These are phyloP conservation scores for Hemicrepidius hirtus DNA, from an alignment of 2,888 invertebrate species.

Conservation along the genomic window DNA sequence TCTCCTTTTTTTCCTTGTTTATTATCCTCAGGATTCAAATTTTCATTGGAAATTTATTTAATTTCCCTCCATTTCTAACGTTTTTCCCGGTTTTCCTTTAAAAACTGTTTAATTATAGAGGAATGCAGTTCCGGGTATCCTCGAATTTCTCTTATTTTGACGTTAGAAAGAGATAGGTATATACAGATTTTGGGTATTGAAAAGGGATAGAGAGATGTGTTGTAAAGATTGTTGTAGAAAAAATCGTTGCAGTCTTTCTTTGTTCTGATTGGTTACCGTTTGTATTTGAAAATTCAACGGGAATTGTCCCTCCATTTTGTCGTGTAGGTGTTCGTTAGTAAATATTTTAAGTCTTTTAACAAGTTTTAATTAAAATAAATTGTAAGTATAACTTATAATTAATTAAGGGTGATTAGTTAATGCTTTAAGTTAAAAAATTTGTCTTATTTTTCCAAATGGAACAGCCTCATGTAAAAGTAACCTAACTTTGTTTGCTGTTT, in stretches of 20 bases:
- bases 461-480: neutral
- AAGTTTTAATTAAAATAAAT: neutral
- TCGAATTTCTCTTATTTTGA: too few relatives aligned
- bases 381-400: conserved; percentile 23
- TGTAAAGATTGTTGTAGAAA: neutral
- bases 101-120: too few relatives aligned
- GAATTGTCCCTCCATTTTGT: conserved; percentile 42
- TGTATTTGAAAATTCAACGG: conserved; percentile 56
- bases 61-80: too few relatives aligned
- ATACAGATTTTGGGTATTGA: neutral
- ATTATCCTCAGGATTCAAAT: too few relatives aligned
- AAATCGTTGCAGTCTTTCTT: neutral
- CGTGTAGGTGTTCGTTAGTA: conserved; percentile 37
- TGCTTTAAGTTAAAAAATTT: neutral
- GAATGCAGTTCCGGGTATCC: too few relatives aligned
- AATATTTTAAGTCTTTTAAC: conserved; percentile 24
- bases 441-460: too few relatives aligned
- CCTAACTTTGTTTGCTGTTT: conserved; percentile 2
- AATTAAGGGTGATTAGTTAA: neutral
- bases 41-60: too few relatives aligned
- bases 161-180: neutral
- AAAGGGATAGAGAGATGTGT: neutral
- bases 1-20: too few relatives aligned
- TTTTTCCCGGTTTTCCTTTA: too few relatives aligned
- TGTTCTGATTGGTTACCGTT: conserved; percentile 7